Evolutionary conservation across 2,888 invertebrate species (phyloP).

Genomic region (Aproaerema taeniolella): DNA sequence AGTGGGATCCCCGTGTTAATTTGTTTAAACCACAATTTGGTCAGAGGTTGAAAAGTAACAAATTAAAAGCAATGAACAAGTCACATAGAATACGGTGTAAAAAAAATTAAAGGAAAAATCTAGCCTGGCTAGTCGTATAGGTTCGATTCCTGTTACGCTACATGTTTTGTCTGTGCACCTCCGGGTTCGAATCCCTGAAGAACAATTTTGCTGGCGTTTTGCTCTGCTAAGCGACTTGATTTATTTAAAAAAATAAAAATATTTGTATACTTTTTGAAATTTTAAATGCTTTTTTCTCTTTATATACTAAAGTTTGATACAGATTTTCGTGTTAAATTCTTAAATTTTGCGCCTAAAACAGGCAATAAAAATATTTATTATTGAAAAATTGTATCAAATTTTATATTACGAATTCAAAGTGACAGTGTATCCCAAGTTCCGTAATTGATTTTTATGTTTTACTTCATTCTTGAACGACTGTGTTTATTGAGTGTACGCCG

Average conservation of each 20-base stretch:
- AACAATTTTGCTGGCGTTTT: constrained; percentile 1
- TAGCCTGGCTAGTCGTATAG: constrained; percentile 6
- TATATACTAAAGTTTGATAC: background rate
- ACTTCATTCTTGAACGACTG: background rate
- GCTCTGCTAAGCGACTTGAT: background rate
- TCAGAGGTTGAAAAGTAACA: too few relatives aligned
- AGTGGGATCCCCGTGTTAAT: too few relatives aligned
- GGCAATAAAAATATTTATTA: too few relatives aligned
- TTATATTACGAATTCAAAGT: too few relatives aligned
- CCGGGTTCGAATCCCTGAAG: background rate
- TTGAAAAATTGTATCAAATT: background rate
- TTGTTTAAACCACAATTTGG: too few relatives aligned
- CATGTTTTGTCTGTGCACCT: too few relatives aligned
- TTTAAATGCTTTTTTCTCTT: background rate
- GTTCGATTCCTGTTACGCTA: constrained; percentile 24
- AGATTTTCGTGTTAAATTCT: too few relatives aligned
- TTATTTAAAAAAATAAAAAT: background rate
- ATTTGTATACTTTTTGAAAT: background rate
- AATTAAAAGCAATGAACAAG: too few relatives aligned
- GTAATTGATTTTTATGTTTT: background rate
- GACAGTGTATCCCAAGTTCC: background rate
- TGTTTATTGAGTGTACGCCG: background rate
- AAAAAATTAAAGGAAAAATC: too few relatives aligned
- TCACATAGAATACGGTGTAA: too few relatives aligned
- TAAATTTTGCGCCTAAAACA: too few relatives aligned